These are phyloP conservation scores for Mactra quadrangularis DNA, from an alignment of 1,140 invertebrate species.

Conservation along the genomic window DNA sequence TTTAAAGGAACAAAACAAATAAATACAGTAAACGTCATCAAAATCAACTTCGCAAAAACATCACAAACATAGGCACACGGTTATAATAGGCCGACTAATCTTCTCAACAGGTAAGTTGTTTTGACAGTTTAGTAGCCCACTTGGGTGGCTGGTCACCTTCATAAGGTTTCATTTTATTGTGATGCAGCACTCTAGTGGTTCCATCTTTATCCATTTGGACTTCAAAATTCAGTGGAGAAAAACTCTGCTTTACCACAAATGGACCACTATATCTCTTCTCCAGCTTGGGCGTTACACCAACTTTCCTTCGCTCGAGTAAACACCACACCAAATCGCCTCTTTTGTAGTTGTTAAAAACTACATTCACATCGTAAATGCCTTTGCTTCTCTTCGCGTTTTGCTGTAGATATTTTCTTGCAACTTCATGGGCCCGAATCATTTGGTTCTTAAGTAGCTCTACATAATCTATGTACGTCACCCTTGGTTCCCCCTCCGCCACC, in stretches of 20 bases:
- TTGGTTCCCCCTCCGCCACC: not conserved
- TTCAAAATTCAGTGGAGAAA: not conserved
- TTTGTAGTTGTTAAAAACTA: slow-evolving; percentile 4
- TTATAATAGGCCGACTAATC: too few relatives aligned
- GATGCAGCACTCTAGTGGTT: not conserved
- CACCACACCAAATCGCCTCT: slow-evolving; percentile 3
- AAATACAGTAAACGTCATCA: not conserved
- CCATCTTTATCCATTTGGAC: slow-evolving; percentile 4
- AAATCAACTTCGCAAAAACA: not conserved
- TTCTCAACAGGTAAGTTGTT: too few relatives aligned
- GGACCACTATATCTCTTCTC: slow-evolving; percentile 13
- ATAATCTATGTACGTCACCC: not conserved
- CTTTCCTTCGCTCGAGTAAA: not conserved
- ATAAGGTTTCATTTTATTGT: slow-evolving; percentile 21
- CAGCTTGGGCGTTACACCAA: not conserved
- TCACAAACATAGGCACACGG: too few relatives aligned
- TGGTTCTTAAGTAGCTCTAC: not conserved
- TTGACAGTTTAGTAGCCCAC: not conserved
- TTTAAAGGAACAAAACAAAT: too few relatives aligned
- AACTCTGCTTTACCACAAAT: not conserved
- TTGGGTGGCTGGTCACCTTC: not conserved
- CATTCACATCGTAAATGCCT: not conserved
- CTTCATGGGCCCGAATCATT: slow-evolving; percentile 26
- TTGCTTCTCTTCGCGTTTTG: not conserved
- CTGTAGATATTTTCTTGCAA: slow-evolving; percentile 2